These are phyloP conservation scores for Sinotaia quadrata DNA, from an alignment of 2,888 invertebrate genomes.

Conservation along the genomic window DNA sequence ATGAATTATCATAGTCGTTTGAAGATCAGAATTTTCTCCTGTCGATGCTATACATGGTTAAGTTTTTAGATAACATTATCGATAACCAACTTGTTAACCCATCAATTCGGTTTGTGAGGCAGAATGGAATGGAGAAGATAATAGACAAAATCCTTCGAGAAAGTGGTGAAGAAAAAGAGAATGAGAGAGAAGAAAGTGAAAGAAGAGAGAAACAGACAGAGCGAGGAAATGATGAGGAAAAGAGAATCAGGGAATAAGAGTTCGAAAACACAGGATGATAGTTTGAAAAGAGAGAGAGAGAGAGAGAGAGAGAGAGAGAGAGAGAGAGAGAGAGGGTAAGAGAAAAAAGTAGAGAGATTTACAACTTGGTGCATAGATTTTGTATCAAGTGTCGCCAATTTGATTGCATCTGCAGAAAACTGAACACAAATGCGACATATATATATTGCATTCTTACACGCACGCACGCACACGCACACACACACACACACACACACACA, in stretches of 20 bases:
- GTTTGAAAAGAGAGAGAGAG: background rate
- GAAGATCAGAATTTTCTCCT: too few species aligned
- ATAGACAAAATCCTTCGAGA: too few species aligned
- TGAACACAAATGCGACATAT: too few species aligned
- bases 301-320: background rate
- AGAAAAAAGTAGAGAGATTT: background rate
- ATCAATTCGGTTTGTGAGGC: too few species aligned
- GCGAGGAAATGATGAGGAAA: too few species aligned
- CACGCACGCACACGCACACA: background rate
- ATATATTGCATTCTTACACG: background rate
- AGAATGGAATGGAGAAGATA: too few species aligned
- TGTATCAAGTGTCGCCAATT: background rate
- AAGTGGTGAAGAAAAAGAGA: background rate
- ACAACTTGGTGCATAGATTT: too few species aligned
- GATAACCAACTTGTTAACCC: too few species aligned
- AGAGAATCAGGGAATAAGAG: background rate
- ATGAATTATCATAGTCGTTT: too few species aligned
- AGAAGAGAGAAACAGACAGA: background rate
- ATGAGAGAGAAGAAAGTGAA: background rate
- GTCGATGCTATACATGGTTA: too few species aligned
- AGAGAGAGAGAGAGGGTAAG: background rate
- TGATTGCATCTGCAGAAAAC: background rate
- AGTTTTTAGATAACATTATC: too few species aligned
- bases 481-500: background rate
- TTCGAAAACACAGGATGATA: background rate